Conservation (phyloP, 2,888 invertebrate genomes). For the Prenolepis imparis region DNA sequence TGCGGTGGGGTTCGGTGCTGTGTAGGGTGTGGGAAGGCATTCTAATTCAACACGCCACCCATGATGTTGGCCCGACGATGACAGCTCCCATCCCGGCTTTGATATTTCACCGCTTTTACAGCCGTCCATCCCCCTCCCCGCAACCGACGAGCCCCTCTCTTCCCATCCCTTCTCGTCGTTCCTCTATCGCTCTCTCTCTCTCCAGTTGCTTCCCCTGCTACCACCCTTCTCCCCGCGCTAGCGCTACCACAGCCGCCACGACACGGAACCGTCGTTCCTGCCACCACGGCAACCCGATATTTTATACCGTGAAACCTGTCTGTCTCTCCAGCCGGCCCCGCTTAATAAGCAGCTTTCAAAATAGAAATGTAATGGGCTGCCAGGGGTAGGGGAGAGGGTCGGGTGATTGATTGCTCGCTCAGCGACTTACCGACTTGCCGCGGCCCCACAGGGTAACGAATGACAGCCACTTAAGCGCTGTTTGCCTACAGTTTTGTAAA, state of each 20-base stretch:
- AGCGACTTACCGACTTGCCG: constrained; percentile 85
- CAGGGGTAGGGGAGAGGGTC: constrained; percentile 72
- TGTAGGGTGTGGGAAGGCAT: constrained; percentile 84
- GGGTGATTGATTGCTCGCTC: constrained; percentile 86
- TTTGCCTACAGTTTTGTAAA: constrained; percentile 86
- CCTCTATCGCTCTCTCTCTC: constrained; percentile 56
- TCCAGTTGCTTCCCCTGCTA: constrained; percentile 48
- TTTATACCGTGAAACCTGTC: constrained; percentile 86
- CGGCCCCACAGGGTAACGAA: constrained; percentile 83
- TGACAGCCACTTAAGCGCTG: constrained; percentile 86
- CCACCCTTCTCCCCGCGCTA: constrained; percentile 38
- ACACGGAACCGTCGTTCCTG: constrained; percentile 77
- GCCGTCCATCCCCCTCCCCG: constrained; percentile 73
- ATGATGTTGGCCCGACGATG: constrained; percentile 86
- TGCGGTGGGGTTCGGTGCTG: constrained; percentile 77
- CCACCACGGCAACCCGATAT: constrained; percentile 84
- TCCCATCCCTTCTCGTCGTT: constrained; percentile 60
- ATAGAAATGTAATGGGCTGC: constrained; percentile 86
- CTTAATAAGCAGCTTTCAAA: constrained; percentile 87
- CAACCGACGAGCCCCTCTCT: constrained; percentile 69
- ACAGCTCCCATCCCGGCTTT: constrained; percentile 87
- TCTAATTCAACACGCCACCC: constrained; percentile 87
- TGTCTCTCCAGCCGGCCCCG: constrained; percentile 84
- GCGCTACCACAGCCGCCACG: constrained; percentile 74
- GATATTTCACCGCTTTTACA: constrained; percentile 86